Base-by-base conservation (phyloP, 2,113 vertebrate species). In the Ahaetulla prasina region DNA sequence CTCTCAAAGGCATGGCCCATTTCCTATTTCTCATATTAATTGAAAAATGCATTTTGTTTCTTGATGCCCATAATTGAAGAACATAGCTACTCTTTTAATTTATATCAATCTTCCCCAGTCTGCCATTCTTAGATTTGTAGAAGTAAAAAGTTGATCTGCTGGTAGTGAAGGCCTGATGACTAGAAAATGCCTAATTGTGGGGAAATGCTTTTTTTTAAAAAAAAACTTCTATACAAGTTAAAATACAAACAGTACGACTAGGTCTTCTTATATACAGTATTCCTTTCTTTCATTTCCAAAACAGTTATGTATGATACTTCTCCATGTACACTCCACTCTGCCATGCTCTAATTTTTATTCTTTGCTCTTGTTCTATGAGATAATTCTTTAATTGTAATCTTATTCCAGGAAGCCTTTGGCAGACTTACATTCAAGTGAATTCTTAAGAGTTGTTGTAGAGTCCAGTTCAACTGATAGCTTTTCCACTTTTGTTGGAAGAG, bases 401-500 rank as follows among this genome's bases (percentile, higher is more conserved):
- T 47, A n/a, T 92, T 91, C 30, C 85, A 94, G 74, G 39, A n/a
- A 3, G 74, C 1, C 85, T 86, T 57, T 94, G 87, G 60, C 50
- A 91, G 92, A 93, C 84, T 0, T 4, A 14, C 30, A 90, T 85
- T 91, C 94, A 93, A 91, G 90, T 93, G 91, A 96, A 23, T 52
- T 92, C 74, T 85, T 45, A 45, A 90, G 52, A 22, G 11, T 43
- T 11, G 23, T 55, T 14, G 3, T 55, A 27, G 80, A 87, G 18
- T 39, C 80, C 94, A 92, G 35, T 85, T 91, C 10, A 80, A 22
- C 30, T 22, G 11, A 43, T 25, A 68, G 23, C 52, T 53, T 43
- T 20, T 63, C 55, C 27, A 47, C 55, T 74, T 92, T 74, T 88
- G 85, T 95, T 93, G 91, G 91, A 92, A 89, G 54, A 96, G 95